These are phyloP conservation scores for Nyctereutes procyonoides DNA, from an alignment of 2,113 vertebrate species.

Conservation along the genomic window DNA sequence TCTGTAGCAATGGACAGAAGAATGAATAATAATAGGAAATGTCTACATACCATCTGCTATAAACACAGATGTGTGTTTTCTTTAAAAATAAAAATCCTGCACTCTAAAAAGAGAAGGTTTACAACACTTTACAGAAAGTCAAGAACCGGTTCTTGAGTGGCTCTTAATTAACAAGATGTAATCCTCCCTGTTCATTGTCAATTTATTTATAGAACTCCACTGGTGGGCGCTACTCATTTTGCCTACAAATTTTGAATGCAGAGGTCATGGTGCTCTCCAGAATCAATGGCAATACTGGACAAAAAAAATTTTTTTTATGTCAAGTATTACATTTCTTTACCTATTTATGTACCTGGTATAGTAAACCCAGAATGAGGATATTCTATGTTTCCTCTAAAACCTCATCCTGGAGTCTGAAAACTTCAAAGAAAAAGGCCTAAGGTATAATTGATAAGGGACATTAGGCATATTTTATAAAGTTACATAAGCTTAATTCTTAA, in stretches of 20 bases:
- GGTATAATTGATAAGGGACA: neutral
- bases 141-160: conserved; percentile 45
- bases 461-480: neutral
- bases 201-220: conserved; percentile 47
- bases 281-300: neutral
- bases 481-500: conserved; percentile 38
- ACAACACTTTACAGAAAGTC: conserved; percentile 54
- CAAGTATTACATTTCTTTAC: neutral
- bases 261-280: neutral
- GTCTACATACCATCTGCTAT: conserved; percentile 67
- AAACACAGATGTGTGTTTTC: conserved; percentile 78
- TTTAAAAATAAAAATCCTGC: conserved; percentile 67
- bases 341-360: neutral
- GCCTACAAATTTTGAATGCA: neutral
- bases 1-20: conserved; percentile 78
- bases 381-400: conserved; percentile 25
- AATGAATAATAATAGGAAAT: conserved; percentile 78
- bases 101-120: conserved; percentile 66
- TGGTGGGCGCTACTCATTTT: neutral
- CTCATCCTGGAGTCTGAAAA: neutral
- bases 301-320: neutral
- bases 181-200: neutral
- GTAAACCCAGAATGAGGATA: neutral
- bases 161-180: conserved; percentile 58
- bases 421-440: conserved; percentile 23